Conservation (phyloP, 2,113 vertebrate genomes). For the Rhinopomastus cyanomelas region DNA sequence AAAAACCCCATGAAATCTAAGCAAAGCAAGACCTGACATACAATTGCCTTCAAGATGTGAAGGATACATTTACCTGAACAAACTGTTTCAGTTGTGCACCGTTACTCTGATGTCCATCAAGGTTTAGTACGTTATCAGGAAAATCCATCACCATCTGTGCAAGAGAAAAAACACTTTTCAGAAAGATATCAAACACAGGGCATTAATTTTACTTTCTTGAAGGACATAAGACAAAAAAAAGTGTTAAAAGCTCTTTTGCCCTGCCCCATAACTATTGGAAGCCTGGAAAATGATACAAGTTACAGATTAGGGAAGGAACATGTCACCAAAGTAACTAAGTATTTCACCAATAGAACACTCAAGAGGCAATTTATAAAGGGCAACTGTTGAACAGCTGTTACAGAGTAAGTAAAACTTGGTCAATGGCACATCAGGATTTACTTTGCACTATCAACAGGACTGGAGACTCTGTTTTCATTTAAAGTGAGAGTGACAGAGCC, state of each 20-base stretch:
- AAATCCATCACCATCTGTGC: conserved; percentile 98
- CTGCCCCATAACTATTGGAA: not conserved
- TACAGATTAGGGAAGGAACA: not conserved
- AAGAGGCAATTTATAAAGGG: not conserved
- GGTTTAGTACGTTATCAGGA: conserved; percentile 87
- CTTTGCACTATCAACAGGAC: not conserved
- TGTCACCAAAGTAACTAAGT: not conserved
- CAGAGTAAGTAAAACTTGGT: not conserved
- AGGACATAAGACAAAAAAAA: not conserved
- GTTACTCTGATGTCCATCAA: conserved; percentile 88
- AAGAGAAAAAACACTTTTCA: not conserved
- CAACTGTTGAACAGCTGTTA: not conserved
- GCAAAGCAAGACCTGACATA: not conserved
- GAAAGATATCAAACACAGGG: not conserved
- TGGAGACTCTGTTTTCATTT: not conserved
- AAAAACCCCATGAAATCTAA: not conserved
- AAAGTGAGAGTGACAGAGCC: no score
- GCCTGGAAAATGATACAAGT: not conserved
- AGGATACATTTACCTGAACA: conserved; percentile 82
- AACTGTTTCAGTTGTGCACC: conserved; percentile 88
- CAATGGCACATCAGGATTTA: not conserved
- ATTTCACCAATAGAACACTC: not conserved
- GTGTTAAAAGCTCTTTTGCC: not conserved
- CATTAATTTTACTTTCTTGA: not conserved
- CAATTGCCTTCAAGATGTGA: not conserved